A percentile compares a stretch with the other conserved stretches of the same genome.
Conservation (phyloP, 2,888 invertebrate species). For the Cryptus viduatorius region DNA sequence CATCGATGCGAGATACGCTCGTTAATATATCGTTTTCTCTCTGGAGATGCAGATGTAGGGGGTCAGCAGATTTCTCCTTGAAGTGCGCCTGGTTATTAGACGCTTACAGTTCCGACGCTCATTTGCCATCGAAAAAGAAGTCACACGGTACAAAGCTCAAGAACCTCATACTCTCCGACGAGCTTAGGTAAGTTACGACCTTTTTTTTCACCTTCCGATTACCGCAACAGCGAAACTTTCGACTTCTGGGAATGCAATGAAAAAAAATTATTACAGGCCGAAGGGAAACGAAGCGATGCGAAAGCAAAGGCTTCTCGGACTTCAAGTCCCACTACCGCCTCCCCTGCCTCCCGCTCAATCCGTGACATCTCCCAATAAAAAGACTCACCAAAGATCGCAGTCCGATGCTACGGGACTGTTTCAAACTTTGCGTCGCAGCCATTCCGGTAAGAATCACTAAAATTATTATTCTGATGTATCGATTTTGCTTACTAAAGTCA, state of each 20-base stretch:
- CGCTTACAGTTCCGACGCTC: conserved; percentile 94
- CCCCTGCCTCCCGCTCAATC: conserved; percentile 82
- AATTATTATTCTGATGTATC: not conserved
- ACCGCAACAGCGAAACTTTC: not conserved
- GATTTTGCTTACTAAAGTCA: not conserved
- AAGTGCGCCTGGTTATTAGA: conserved; percentile 98
- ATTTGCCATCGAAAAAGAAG: conserved; percentile 89
- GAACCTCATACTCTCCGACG: conserved; percentile 91
- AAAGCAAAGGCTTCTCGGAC: conserved; percentile 80
- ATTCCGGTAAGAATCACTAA: conserved; percentile 81
- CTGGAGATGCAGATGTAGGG: conserved; percentile 90
- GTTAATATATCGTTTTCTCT: conserved; percentile 49
- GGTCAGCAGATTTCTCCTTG: conserved; percentile 97
- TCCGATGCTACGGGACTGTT: conserved; percentile 93
- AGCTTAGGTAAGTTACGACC: conserved; percentile 84
- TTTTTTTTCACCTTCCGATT: not conserved
- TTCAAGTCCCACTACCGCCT: conserved; percentile 82
- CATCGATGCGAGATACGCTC: not conserved
- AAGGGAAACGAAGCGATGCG: conserved; percentile 81
- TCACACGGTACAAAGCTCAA: conserved; percentile 91
- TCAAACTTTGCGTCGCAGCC: conserved; percentile 84
- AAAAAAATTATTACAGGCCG: conserved; percentile 76
- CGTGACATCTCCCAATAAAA: conserved; percentile 87
- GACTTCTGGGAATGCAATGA: not conserved
- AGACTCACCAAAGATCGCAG: conserved; percentile 94